A percentile compares a stretch with the other conserved stretches of the same genome.
phyloP scores from a whole-genome alignment of 1,140 invertebrate species.

The Bombus fervidus region DNA sequence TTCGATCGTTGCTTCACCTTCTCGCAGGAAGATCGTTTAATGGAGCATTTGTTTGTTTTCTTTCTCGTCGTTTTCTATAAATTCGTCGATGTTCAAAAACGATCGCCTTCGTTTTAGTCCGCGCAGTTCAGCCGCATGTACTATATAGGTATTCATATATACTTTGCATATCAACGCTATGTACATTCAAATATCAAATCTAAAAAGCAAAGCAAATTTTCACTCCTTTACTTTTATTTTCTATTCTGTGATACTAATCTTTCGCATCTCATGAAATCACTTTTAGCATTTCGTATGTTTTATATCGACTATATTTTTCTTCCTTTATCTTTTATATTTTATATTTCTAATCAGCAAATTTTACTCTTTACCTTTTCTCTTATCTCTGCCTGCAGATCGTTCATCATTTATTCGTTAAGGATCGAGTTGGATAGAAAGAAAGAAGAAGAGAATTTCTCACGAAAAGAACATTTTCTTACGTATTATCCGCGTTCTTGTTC shows the following conservation, averaged over 20 bases:
- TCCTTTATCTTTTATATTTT: too few relatives aligned
- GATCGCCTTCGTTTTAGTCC: neutral
- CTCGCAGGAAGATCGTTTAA: conserved; percentile 3
- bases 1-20: conserved; percentile 39
- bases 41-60: neutral
- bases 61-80: neutral
- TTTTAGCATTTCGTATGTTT: too few relatives aligned
- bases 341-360: too few relatives aligned
- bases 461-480: neutral
- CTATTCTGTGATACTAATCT: too few relatives aligned
- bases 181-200: too few relatives aligned
- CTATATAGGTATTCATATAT: too few relatives aligned
- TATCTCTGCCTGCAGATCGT: too few relatives aligned
- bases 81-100: neutral
- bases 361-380: too few relatives aligned
- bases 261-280: too few relatives aligned
- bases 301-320: too few relatives aligned
- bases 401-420: neutral
- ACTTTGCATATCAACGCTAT: neutral
- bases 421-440: neutral
- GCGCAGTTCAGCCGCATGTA: too few relatives aligned
- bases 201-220: neutral
- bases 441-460: neutral
- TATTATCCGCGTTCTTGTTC: neutral
- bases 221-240: too few relatives aligned